Evolutionary conservation across 1,140 invertebrate genomes (phyloP).

Genomic region (Steinernema feltiae): DNA sequence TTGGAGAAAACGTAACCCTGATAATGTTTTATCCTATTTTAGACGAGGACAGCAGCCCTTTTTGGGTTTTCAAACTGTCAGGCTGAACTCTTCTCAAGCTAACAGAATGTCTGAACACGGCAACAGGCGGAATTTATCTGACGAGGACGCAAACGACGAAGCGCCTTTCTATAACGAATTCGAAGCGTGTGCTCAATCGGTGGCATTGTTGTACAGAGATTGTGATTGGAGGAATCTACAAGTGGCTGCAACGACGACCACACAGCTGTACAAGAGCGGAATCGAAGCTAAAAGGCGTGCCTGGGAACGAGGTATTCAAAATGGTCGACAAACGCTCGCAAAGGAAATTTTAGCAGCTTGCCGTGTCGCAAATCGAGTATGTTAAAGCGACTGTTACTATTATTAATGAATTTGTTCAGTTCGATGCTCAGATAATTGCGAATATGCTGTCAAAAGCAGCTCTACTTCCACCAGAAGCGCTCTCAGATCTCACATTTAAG

Average conservation of each 20-base stretch:
- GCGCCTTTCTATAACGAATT: conserved; percentile 9
- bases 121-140: not conserved
- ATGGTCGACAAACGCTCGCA: not conserved
- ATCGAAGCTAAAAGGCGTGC: not conserved
- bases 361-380: not conserved
- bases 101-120: not conserved
- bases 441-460: not conserved
- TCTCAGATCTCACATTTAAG: not conserved
- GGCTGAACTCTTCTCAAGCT: not conserved
- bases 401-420: not conserved
- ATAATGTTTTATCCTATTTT: too few relatives aligned
- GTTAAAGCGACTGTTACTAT: not conserved
- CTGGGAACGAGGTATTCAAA: not conserved
- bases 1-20: too few relatives aligned
- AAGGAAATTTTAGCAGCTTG: not conserved
- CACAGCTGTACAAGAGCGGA: conserved; percentile 14
- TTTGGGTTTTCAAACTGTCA: not conserved
- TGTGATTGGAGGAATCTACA: not conserved
- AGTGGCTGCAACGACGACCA: not conserved
- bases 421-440: not conserved
- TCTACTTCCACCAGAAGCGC: not conserved
- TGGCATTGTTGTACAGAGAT: not conserved
- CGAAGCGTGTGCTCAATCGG: conserved; percentile 10
- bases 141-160: not conserved
- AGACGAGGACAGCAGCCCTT: too few relatives aligned